A percentile compares a stretch with the other conserved stretches of the same genome.
Evolutionary conservation across 2,113 vertebrate genomes (phyloP).

Genomic region (Mus musculus): GRCm39 chr9:81249501-81250000

Average conservation of each 20-base stretch:
- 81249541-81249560: background rate
- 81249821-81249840: background rate
- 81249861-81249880: background rate
- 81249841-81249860: background rate
- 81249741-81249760: background rate
- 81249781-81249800: background rate
- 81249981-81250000: background rate
- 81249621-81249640: background rate
- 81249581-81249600: background rate
- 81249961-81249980: background rate
- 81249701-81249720: background rate
- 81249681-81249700: background rate
- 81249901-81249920: background rate
- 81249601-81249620: background rate
- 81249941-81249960: background rate
- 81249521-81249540: background rate
- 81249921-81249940: background rate
- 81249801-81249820: background rate
- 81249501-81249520: background rate
- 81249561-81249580: background rate
- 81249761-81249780: background rate
- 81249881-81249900: background rate
- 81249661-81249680: background rate
- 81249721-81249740: background rate
- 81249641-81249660: background rate